Conservation (phyloP, 2,113 vertebrate species). For the Myotis yumanensis region DNA sequence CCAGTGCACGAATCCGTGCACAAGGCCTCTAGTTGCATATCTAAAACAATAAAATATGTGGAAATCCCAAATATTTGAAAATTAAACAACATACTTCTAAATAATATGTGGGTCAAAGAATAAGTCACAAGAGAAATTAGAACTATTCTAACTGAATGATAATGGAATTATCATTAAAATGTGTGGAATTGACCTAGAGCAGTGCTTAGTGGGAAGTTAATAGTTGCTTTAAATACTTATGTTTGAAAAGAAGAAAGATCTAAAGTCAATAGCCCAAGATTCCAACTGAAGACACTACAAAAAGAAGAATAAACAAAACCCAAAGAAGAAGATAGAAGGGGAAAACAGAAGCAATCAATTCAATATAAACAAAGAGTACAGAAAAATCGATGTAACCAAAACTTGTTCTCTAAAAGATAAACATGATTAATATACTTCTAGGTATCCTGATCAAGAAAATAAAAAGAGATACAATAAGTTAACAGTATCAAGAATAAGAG, state of each 20-base stretch:
- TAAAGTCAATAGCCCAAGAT: background rate
- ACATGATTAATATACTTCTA: background rate
- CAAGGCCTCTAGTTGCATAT: background rate
- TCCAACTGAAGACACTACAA: background rate
- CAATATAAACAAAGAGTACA: background rate
- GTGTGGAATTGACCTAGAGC: background rate
- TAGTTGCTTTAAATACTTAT: background rate
- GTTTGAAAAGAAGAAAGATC: background rate
- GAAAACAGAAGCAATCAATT: background rate
- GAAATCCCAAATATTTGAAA: conserved; percentile 12
- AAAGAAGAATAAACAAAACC: background rate
- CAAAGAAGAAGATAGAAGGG: background rate
- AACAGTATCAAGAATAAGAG: background rate
- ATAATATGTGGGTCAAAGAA: background rate
- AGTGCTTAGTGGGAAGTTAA: background rate
- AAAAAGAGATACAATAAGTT: background rate
- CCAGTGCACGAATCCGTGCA: too few relatives aligned
- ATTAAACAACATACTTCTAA: background rate
- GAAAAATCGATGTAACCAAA: background rate
- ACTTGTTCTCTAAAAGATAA: background rate
- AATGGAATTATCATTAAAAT: background rate
- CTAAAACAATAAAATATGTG: background rate
- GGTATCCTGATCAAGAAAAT: background rate
- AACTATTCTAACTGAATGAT: background rate
- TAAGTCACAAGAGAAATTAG: conserved; percentile 14